A percentile compares a stretch with the other conserved stretches of the same genome.
These are phyloP conservation scores for Acrocephalus kingi DNA, from an alignment of 2,113 vertebrate species.

Conservation along the genomic window DNA sequence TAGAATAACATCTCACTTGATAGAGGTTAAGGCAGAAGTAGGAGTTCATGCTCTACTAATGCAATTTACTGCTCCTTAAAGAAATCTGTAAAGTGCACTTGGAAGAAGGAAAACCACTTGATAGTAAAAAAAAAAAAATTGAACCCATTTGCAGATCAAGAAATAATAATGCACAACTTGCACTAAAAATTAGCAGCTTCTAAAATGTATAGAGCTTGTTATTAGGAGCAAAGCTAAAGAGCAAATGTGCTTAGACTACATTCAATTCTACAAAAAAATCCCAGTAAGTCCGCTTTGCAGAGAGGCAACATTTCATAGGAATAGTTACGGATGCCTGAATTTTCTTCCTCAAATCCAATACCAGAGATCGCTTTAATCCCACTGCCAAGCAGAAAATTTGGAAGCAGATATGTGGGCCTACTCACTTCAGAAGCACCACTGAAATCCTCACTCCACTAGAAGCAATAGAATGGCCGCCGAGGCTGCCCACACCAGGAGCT, in stretches of 20 bases:
- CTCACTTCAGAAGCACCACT: background rate
- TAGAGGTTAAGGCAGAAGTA: background rate
- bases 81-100: background rate
- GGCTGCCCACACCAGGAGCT: background rate
- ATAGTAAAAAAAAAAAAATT: background rate
- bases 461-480: accelerated
- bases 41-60: background rate
- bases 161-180: background rate
- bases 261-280: background rate
- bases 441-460: background rate
- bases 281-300: background rate
- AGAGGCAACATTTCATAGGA: background rate
- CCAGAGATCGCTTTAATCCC: background rate
- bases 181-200: background rate
- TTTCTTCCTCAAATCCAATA: background rate
- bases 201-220: background rate
- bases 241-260: background rate
- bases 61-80: background rate
- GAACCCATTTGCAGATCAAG: background rate
- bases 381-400: background rate
- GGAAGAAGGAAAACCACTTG: background rate
- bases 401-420: background rate
- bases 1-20: background rate
- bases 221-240: background rate
- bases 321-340: background rate